Percentiles rank a stretch among this genome's conserved stretches.
phyloP scores from a whole-genome alignment of 2,888 invertebrate genomes.

The Melieria omissa region DNA sequence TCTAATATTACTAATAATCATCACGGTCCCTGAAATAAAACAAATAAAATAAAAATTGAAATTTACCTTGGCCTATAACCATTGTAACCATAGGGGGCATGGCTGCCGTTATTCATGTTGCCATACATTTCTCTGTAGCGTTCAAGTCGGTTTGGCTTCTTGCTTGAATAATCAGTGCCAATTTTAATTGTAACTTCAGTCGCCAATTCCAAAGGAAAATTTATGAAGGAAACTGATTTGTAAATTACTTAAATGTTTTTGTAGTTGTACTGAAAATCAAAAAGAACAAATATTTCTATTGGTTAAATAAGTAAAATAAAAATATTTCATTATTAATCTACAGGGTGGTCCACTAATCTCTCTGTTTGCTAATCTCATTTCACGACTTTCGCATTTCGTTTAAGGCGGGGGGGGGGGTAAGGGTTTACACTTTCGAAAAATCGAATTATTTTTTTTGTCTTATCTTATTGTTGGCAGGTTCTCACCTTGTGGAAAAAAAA shows the following conservation, averaged over 20 bases:
- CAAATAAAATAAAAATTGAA: conserved; percentile 14
- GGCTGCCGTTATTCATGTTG: conserved; percentile 53
- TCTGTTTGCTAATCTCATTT: too few relatives aligned
- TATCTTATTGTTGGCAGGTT: too few relatives aligned
- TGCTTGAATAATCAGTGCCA: not conserved
- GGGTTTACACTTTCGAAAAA: too few relatives aligned
- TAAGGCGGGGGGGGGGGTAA: too few relatives aligned
- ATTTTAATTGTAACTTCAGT: conserved; percentile 16
- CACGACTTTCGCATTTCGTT: too few relatives aligned
- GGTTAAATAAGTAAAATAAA: too few relatives aligned
- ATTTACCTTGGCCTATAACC: conserved; percentile 56
- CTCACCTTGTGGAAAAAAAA: too few relatives aligned
- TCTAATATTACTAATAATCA: too few relatives aligned
- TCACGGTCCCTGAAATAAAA: too few relatives aligned
- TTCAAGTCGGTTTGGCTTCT: conserved; percentile 11
- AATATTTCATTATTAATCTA: too few relatives aligned
- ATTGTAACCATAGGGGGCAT: conserved; percentile 56
- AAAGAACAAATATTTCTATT: conserved; percentile 28
- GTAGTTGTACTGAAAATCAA: conserved; percentile 39
- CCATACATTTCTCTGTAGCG: conserved; percentile 49
- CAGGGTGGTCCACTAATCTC: too few relatives aligned
- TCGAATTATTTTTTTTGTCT: too few relatives aligned
- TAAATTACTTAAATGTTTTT: not conserved
- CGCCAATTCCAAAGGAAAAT: not conserved
- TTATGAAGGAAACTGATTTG: not conserved